These are phyloP conservation scores for Pheucticus melanocephalus DNA, from an alignment of 2,113 vertebrate species.

Conservation along the genomic window DNA sequence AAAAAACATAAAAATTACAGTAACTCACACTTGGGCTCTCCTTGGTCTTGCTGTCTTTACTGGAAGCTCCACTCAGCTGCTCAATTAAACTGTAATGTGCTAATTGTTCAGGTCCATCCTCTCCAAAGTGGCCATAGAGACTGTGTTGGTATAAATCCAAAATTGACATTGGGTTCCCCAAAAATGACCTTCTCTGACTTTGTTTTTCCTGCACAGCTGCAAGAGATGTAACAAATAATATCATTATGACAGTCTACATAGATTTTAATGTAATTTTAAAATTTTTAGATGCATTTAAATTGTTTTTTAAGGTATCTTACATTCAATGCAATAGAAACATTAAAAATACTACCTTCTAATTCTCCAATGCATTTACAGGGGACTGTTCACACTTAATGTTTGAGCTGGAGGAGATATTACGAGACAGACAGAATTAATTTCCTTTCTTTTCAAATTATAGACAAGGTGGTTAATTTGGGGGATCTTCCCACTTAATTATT, in stretches of 20 bases:
- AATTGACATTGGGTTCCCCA: slow-evolving; percentile 57
- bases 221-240: not conserved
- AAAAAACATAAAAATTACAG: not conserved
- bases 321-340: not conserved
- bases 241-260: not conserved
- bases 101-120: slow-evolving; percentile 58
- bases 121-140: slow-evolving; percentile 56
- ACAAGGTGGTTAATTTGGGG: not conserved
- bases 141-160: slow-evolving; percentile 70
- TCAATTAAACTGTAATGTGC: slow-evolving; percentile 65
- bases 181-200: slow-evolving; percentile 42
- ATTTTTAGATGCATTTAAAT: not conserved
- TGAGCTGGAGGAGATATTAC: not conserved
- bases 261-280: not conserved
- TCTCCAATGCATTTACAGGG: not conserved
- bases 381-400: not conserved
- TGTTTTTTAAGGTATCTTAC: not conserved
- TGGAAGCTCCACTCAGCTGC: slow-evolving; percentile 62
- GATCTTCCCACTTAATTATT: not conserved
- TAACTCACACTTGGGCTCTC: slow-evolving; percentile 62
- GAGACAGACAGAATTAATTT: slow-evolving; percentile 2
- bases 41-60: slow-evolving; percentile 52
- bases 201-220: slow-evolving; percentile 60
- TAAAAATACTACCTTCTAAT: not conserved
- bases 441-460: not conserved